These are phyloP conservation scores for Melanotaenia trifasciata DNA, from an alignment of 2,797 vertebrate genomes.

Conservation along the genomic window DNA sequence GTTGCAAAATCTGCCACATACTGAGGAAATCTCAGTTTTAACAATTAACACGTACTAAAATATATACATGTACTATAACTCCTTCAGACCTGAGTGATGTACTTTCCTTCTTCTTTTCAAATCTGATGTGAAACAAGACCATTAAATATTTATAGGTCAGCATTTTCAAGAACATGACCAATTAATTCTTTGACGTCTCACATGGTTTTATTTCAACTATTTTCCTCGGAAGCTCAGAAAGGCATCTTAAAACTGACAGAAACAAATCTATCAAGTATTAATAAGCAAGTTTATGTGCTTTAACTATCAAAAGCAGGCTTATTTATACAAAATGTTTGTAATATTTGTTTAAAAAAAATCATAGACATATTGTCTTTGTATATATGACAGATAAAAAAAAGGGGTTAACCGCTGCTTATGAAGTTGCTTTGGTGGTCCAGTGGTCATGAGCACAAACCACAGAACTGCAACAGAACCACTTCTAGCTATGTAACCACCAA, in stretches of 20 bases:
- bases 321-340: neutral
- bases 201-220: neutral
- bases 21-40: too few relatives aligned
- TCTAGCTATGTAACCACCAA: conserved; percentile 5
- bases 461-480: conserved; percentile 1
- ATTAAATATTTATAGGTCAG: neutral
- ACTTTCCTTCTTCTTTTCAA: neutral
- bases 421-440: neutral
- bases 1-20: too few relatives aligned
- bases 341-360: neutral
- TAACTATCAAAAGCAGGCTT: too few relatives aligned
- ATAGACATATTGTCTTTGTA: neutral
- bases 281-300: too few relatives aligned
- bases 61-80: neutral
- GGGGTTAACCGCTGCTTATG: neutral
- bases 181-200: neutral
- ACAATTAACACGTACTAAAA: too few relatives aligned
- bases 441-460: conserved; percentile 3
- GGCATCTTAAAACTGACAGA: neutral
- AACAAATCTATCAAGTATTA: neutral
- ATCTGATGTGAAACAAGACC: neutral
- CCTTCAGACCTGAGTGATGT: neutral
- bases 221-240: neutral
- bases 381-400: neutral
- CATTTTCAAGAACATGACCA: neutral